These are phyloP conservation scores for Sebastes cheni DNA, from an alignment of 2,797 vertebrate species.

Conservation along the genomic window DNA sequence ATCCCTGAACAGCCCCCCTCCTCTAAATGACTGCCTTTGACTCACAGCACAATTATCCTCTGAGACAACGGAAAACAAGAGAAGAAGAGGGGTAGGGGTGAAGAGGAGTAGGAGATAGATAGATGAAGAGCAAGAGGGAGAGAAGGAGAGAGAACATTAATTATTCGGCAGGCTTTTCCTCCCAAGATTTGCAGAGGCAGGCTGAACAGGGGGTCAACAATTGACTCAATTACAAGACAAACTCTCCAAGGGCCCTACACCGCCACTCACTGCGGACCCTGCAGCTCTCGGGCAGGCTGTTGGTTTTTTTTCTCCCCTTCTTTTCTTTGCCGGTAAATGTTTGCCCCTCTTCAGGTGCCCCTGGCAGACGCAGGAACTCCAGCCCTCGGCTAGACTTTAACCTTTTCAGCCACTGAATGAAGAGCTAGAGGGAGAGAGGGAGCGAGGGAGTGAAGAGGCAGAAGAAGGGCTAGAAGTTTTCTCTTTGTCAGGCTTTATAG, in stretches of 20 bases:
- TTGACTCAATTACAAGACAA: conserved; percentile 86
- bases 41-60: conserved; percentile 77
- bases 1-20: conserved; percentile 62
- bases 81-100: conserved; percentile 23
- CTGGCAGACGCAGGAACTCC: conserved; percentile 69
- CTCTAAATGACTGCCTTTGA: conserved; percentile 82
- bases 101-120: conserved; percentile 66
- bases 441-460: conserved; percentile 67
- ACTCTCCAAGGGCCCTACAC: conserved; percentile 78
- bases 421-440: conserved; percentile 54
- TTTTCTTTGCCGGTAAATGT: conserved; percentile 80
- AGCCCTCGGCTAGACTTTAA: conserved; percentile 75
- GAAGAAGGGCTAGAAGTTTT: conserved; percentile 69
- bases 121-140: conserved; percentile 53
- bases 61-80: conserved; percentile 68
- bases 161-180: conserved; percentile 78
- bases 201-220: conserved; percentile 82
- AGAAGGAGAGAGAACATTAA: conserved; percentile 69
- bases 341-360: conserved; percentile 85
- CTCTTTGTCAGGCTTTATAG: conserved; percentile 76
- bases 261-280: conserved; percentile 63
- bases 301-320: conserved; percentile 60
- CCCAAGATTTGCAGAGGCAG: conserved; percentile 68
- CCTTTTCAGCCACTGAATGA: conserved; percentile 77
- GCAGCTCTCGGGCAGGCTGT: conserved; percentile 69